Base-by-base conservation (phyloP, 2,797 vertebrate genomes). In the Premnoplex brunnescens region DNA sequence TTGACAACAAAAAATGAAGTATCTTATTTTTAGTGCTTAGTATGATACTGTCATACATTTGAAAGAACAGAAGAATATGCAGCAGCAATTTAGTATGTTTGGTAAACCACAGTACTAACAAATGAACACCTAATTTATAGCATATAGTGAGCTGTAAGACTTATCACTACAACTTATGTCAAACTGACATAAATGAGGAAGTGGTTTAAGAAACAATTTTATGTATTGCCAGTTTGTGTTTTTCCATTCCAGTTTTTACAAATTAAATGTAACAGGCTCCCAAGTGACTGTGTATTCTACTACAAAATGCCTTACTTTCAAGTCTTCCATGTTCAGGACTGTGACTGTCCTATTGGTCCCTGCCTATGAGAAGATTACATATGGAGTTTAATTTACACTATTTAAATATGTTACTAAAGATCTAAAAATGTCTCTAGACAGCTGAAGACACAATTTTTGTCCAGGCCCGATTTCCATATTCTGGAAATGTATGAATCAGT, bases 51-150 rank as follows among this genome's bases (percentile, higher is more conserved):
- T 95, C 83, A 52, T 97, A 97, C 81, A 97, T 97, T 94, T 96
- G 91, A 97, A 97, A 97, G 96, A 97, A 97, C 97, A 98, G 94
- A 91, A 98, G 95, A 91, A 63, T 94, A 98, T 78, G 94, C 95
- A 98, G 97, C 95, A 97, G 97, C 95, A 5, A 94, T 96, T 96
- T 85, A 91, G 91, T 96, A 96, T 95, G 96, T 96, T 96, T 93
- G 68, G 96, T 96, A 97, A 98, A 98, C 95, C 95, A 98, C 95
- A 94, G 95, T 97, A 96, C 97, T 97, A 97, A 98, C 92, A 97
- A 97, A 98, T 82, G 91, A 98, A 98, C 96, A 97, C 91, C 98
- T 98, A 98, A 72, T 81, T 96, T 95, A 97, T 89, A 97, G 89
- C 89, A 84, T 95, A 93, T 34, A 94, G 94, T 96, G 95, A 97